Evolutionary conservation across 1,140 invertebrate genomes (phyloP).

Genomic region (Rhysida immarginata): DNA sequence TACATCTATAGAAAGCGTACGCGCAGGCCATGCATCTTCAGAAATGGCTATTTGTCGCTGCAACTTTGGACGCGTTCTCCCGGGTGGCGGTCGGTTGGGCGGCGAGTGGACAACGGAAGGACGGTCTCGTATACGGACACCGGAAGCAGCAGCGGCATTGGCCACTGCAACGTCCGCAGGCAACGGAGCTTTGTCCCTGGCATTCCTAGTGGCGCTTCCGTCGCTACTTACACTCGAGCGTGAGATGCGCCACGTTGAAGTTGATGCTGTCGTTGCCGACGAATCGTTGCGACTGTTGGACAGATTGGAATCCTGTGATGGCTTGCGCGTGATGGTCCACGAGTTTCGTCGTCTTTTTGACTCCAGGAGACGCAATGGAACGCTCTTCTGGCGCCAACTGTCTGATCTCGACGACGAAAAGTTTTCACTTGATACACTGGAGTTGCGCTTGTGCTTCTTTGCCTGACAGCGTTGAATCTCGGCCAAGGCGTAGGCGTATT

Average conservation of each 20-base stretch:
- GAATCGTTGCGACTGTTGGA: conserved; percentile 66
- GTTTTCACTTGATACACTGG: conserved; percentile 65
- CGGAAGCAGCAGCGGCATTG: not conserved
- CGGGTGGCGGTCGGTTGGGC: conserved; percentile 9
- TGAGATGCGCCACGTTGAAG: conserved; percentile 52
- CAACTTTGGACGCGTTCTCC: conserved; percentile 44
- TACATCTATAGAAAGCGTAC: too few species aligned
- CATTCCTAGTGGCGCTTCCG: not conserved
- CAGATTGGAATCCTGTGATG: conserved; percentile 74
- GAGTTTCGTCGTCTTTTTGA: conserved; percentile 61
- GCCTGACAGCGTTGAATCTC: conserved; percentile 56
- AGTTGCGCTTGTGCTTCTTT: conserved; percentile 48
- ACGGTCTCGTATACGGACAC: not conserved
- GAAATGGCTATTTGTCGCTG: conserved; percentile 57
- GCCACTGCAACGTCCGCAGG: not conserved
- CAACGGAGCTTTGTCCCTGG: not conserved
- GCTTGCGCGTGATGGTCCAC: conserved; percentile 73
- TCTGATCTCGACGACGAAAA: conserved; percentile 68
- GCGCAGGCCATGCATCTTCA: conserved; percentile 31
- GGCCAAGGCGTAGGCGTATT: conserved; percentile 63
- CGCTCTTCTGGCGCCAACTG: conserved; percentile 47
- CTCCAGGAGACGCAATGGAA: conserved; percentile 47
- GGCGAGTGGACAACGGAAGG: not conserved
- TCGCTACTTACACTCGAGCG: conserved; percentile 14
- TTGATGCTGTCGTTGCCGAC: conserved; percentile 47